These are phyloP conservation scores for Hoplostethus mediterraneus DNA, from an alignment of 2,797 vertebrate genomes.

Conservation along the genomic window DNA sequence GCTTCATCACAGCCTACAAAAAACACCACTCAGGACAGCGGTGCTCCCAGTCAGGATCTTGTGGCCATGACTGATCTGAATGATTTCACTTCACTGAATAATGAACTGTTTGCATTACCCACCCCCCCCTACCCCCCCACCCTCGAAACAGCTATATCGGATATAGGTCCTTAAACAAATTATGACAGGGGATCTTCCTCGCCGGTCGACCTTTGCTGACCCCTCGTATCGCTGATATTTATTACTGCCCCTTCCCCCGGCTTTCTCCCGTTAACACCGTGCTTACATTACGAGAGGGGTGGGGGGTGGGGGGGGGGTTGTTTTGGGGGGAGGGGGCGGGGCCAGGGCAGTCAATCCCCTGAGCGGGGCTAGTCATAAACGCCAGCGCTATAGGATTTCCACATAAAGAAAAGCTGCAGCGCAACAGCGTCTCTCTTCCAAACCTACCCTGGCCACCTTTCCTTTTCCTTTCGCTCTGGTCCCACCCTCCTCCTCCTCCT, in stretches of 20 bases:
- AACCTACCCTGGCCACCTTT: slow-evolving; percentile 29
- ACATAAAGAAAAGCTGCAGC: slow-evolving; percentile 80
- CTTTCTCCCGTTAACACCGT: slow-evolving; percentile 71
- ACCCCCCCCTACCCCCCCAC: slow-evolving; percentile 81
- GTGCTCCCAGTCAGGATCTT: slow-evolving; percentile 59
- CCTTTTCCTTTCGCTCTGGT: slow-evolving; percentile 22
- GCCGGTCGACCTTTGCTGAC: slow-evolving; percentile 76
- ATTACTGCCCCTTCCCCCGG: slow-evolving; percentile 54
- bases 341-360: slow-evolving; percentile 71
- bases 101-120: slow-evolving; percentile 87
- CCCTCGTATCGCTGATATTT: slow-evolving; percentile 80
- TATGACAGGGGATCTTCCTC: slow-evolving; percentile 87
- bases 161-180: slow-evolving; percentile 89
- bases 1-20: slow-evolving; percentile 13
- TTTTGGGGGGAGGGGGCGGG: slow-evolving; percentile 20
- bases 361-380: slow-evolving; percentile 77
- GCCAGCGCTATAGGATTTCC: slow-evolving; percentile 74
- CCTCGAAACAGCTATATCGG: slow-evolving; percentile 82
- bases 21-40: slow-evolving; percentile 52
- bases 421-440: slow-evolving; percentile 72
- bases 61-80: slow-evolving; percentile 83
- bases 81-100: slow-evolving; percentile 87
- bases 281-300: slow-evolving; percentile 56
- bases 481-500: slow-evolving; percentile 14
- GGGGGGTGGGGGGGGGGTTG: slow-evolving; percentile 13